These are phyloP conservation scores for Cnemophilus loriae DNA, from an alignment of 2,113 vertebrate species.

Conservation along the genomic window DNA sequence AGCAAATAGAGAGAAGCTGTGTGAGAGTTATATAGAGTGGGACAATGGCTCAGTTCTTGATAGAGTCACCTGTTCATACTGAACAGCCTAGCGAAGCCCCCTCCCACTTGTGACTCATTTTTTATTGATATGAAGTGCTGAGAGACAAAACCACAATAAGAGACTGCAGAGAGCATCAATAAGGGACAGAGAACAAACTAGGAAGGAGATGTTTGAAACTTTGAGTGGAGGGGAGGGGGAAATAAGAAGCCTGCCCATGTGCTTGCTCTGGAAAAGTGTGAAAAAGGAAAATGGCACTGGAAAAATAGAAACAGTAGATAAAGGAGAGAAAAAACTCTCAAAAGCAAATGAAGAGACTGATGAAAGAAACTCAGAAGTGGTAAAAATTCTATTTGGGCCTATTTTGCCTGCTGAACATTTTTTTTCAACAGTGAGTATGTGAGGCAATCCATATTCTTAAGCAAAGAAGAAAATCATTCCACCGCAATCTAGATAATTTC, in stretches of 20 bases:
- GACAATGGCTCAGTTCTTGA: not conserved
- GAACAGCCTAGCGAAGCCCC: not conserved
- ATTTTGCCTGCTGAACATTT: not conserved
- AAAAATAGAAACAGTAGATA: not conserved
- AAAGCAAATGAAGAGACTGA: not conserved
- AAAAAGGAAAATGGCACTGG: not conserved
- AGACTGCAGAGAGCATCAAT: not conserved
- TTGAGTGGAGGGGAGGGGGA: not conserved
- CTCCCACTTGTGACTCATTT: not conserved
- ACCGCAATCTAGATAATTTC: conserved; percentile 21
- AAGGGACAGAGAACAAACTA: not conserved
- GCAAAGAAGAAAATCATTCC: conserved; percentile 7
- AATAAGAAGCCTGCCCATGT: not conserved
- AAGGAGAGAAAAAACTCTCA: not conserved
- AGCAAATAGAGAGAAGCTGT: not conserved
- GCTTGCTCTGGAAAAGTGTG: not conserved
- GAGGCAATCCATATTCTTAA: conserved; percentile 16
- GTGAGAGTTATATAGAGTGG: not conserved
- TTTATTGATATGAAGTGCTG: not conserved
- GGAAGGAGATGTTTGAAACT: not conserved
- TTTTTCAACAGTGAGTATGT: not conserved
- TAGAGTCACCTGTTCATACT: not conserved
- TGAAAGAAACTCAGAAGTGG: not conserved
- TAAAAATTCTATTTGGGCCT: not conserved
- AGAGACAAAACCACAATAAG: not conserved